Evolutionary conservation across 1,140 invertebrate species (phyloP).

Genomic region (Dufourea novaeangliae): DNA sequence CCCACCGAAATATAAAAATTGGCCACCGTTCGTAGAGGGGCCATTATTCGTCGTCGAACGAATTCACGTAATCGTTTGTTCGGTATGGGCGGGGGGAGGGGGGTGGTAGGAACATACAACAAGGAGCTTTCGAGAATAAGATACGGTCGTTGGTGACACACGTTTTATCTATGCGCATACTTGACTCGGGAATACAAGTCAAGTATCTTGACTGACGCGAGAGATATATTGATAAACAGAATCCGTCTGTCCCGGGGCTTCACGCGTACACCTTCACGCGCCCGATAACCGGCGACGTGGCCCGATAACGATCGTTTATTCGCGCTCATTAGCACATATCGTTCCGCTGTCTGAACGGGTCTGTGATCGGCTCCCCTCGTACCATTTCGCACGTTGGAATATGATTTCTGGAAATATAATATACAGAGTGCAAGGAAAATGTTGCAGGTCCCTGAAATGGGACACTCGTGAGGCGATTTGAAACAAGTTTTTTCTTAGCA

Average conservation of each 20-base stretch:
- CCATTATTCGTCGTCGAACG: slow-evolving; percentile 25
- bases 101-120: too few relatives aligned
- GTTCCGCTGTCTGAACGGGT: too few relatives aligned
- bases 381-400: too few relatives aligned
- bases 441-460: too few relatives aligned
- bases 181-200: slow-evolving; percentile 51
- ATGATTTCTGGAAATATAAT: too few relatives aligned
- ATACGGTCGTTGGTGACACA: slow-evolving; percentile 45
- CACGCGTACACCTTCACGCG: slow-evolving; percentile 29
- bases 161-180: slow-evolving; percentile 59
- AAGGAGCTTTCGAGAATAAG: slow-evolving; percentile 39
- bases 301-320: slow-evolving; percentile 35
- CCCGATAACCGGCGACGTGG: slow-evolving; percentile 26
- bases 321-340: slow-evolving; percentile 10
- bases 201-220: slow-evolving; percentile 54
- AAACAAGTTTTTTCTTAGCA: too few relatives aligned
- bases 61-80: slow-evolving; percentile 47
- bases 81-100: too few relatives aligned
- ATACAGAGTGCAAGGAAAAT: too few relatives aligned
- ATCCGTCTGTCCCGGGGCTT: slow-evolving; percentile 21
- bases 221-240: slow-evolving; percentile 25
- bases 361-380: too few relatives aligned
- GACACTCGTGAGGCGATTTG: too few relatives aligned
- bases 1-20: neutral
- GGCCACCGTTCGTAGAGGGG: neutral